A percentile compares a stretch with the other conserved stretches of the same genome.
Evolutionary conservation across 2,797 vertebrate genomes (phyloP).

Genomic region (Oreochromis grahami): DNA sequence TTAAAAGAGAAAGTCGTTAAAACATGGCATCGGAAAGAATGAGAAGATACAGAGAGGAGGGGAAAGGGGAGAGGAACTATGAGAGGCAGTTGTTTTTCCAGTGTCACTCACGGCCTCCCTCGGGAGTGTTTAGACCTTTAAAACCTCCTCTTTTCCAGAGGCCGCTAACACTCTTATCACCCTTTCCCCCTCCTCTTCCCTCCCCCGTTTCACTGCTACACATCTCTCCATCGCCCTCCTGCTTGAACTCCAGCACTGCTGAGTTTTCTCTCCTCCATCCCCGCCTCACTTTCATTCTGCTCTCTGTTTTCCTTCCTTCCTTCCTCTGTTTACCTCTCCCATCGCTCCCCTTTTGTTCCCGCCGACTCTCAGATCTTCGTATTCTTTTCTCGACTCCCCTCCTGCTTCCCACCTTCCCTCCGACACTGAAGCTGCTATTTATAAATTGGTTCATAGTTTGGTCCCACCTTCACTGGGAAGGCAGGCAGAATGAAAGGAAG

Average conservation of each 20-base stretch:
- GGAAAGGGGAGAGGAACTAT: neutral
- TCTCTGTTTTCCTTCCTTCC: neutral
- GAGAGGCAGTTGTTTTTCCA: constrained; percentile 22
- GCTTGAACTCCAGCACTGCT: neutral
- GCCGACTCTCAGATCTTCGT: neutral
- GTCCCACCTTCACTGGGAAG: too few relatives aligned
- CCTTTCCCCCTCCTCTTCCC: neutral
- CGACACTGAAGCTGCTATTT: constrained; percentile 19
- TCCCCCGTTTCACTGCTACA: neutral
- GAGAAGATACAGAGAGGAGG: neutral
- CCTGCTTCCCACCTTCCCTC: constrained; percentile 9
- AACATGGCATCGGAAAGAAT: neutral
- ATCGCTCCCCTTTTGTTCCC: neutral
- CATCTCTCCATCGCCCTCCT: neutral
- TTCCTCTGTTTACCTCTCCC: neutral
- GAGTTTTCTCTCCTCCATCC: neutral
- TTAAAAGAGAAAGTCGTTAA: neutral
- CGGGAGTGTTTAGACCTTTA: constrained; percentile 61
- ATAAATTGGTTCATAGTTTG: too few relatives aligned
- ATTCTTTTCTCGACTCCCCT: neutral
- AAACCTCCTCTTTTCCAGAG: constrained; percentile 42
- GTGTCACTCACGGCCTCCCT: constrained; percentile 54
- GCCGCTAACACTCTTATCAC: constrained; percentile 23
- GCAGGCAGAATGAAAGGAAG: neutral
- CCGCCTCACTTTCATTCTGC: neutral